These are phyloP conservation scores for Morus bassanus DNA, from an alignment of 2,797 vertebrate genomes.

Conservation along the genomic window DNA sequence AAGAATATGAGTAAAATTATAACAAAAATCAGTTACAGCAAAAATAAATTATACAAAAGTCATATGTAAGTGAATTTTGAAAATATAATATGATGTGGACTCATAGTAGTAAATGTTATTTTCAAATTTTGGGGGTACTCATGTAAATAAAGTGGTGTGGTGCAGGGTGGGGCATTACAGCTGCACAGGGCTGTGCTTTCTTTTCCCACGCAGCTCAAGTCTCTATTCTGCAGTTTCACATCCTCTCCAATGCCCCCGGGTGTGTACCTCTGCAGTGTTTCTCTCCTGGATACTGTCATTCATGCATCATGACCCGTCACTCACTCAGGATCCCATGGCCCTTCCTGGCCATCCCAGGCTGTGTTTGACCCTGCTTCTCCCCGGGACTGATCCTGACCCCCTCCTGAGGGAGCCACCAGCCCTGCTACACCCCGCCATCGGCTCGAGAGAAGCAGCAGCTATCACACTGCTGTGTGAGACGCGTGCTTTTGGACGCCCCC, in stretches of 20 bases:
- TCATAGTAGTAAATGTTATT: neutral
- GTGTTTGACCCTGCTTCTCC: neutral
- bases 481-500: rapidly evolving
- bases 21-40: neutral
- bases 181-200: neutral
- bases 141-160: neutral
- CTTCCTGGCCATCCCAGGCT: neutral
- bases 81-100: neutral
- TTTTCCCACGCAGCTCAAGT: neutral
- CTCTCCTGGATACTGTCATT: too few species aligned
- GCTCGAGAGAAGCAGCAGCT: neutral
- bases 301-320: neutral
- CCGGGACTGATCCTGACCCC: neutral
- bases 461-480: rapidly evolving
- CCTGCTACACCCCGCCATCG: too few species aligned
- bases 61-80: neutral
- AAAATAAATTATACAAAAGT: neutral
- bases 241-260: too few species aligned
- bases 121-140: neutral
- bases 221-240: neutral
- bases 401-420: too few species aligned
- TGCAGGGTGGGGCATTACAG: neutral
- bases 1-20: neutral
- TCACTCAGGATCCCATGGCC: too few species aligned
- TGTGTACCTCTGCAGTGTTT: rapidly evolving